Evolutionary conservation across 1,140 invertebrate genomes (phyloP).

Genomic region (Hormaphis cornu): DNA sequence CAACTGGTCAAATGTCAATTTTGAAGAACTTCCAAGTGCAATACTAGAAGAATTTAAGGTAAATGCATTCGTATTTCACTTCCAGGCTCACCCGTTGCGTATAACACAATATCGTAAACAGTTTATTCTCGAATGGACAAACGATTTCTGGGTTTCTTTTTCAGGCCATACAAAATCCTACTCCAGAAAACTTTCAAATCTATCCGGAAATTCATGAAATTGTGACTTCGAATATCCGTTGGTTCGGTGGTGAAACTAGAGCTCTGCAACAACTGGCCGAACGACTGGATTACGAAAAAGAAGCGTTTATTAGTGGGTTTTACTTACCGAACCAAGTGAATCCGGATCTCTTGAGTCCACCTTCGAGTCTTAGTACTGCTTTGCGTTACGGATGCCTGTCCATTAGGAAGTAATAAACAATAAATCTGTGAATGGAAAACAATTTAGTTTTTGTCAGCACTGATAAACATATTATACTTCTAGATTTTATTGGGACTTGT

Average conservation of each 20-base stretch:
- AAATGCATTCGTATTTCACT: not conserved
- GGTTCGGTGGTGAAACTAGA: slow-evolving; percentile 58
- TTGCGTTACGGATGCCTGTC: slow-evolving; percentile 57
- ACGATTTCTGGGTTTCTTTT: not conserved
- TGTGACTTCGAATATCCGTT: slow-evolving; percentile 43
- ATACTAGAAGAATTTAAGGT: not conserved
- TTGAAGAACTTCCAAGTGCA: not conserved
- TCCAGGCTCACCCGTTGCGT: too few relatives aligned
- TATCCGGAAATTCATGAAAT: slow-evolving; percentile 44
- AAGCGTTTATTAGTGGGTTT: slow-evolving; percentile 46
- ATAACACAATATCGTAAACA: too few relatives aligned
- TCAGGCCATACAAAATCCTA: slow-evolving; percentile 40
- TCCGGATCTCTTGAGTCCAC: slow-evolving; percentile 57
- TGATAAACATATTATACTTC: not conserved
- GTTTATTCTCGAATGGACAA: too few relatives aligned
- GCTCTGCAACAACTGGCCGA: slow-evolving; percentile 48
- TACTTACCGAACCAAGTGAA: slow-evolving; percentile 55
- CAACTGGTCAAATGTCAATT: not conserved
- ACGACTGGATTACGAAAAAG: slow-evolving; percentile 41
- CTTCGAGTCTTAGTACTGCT: slow-evolving; percentile 58
- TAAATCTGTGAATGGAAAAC: too few relatives aligned
- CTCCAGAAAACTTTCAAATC: slow-evolving; percentile 52
- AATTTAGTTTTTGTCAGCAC: not conserved
- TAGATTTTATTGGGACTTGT: slow-evolving; percentile 7
- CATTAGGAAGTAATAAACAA: slow-evolving; percentile 49